These are phyloP conservation scores for Sesamia inferens DNA, from an alignment of 2,888 invertebrate species.

Conservation along the genomic window DNA sequence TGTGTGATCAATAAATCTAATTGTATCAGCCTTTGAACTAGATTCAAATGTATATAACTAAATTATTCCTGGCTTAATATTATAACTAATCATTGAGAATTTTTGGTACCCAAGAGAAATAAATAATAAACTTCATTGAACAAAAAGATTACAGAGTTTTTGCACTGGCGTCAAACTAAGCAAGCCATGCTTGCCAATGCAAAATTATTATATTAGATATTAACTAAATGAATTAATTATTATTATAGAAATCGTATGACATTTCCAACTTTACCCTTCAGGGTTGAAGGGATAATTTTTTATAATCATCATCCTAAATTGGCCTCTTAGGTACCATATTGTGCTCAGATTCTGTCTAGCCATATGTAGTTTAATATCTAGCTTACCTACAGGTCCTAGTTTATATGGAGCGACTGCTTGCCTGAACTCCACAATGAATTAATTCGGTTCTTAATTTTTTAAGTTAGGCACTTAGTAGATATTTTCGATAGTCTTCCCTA, in stretches of 20 bases:
- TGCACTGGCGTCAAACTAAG: too few relatives aligned
- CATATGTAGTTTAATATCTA: neutral
- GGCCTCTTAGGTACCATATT: neutral
- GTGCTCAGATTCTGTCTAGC: neutral
- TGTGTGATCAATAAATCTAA: neutral
- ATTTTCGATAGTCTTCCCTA: too few relatives aligned
- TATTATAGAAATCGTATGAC: neutral
- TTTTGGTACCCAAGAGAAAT: too few relatives aligned
- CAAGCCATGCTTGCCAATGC: too few relatives aligned
- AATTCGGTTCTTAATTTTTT: too few relatives aligned
- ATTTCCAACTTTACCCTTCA: neutral
- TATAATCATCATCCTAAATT: neutral
- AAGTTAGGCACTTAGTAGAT: neutral
- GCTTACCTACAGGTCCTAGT: too few relatives aligned
- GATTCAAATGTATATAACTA: neutral
- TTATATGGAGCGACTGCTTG: neutral
- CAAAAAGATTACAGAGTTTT: too few relatives aligned
- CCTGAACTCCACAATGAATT: neutral
- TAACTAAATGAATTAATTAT: too few relatives aligned
- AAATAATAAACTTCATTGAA: too few relatives aligned
- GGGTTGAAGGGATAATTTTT: too few relatives aligned
- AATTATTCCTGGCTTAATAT: neutral
- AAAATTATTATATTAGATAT: too few relatives aligned
- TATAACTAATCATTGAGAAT: neutral
- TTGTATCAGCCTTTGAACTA: too few relatives aligned